Base-by-base conservation (phyloP, 2,797 vertebrate species). In the Melanotaenia parkinsoni region DNA sequence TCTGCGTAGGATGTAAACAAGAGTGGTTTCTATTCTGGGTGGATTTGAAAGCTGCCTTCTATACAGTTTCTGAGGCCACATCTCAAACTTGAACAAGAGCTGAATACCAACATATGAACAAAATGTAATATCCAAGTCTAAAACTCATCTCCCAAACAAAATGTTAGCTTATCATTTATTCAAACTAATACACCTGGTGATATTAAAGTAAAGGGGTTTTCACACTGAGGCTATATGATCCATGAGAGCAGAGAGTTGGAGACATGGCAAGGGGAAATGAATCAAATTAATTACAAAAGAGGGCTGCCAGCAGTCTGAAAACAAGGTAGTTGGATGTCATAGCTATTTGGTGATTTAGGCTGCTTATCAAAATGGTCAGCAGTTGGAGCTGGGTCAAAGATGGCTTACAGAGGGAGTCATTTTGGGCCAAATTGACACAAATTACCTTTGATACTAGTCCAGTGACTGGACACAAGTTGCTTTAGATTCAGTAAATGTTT, bases 1-100 rank as follows among this genome's bases (percentile, higher is more conserved):
- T 88, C 78, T 47, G 74, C 76, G 89, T 86, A 76, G 88, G 87
- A 87, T 85, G 81, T 26, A 77, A 82, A 83, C 63, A 54, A 86
- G 78, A 79, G 16, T 37, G 72, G 75, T 77, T 86, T 88, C 83
- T 90, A 84, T 90, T 89, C 85, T 83, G 70, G 76, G 72, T 61
- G 30, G 54, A 72, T 77, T 59, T 77, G 56, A 77, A 76, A 77
- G 67, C 50, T 66, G 67, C 67, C 71, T 62, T 50, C 43, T 66
- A 67, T 74, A 77, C 59, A 40, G 63, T 37, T 72, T 75, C 67
- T 56, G 43, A 86, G 75, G 68, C 58, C 51, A 58, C 47, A 75
- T 67, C 76, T 82, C 53, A 50, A 62, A 63, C 12, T 7, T 61
- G 58, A 33, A 57, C 60, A 69, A 50, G 22, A 70, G 61, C 67